Conservation (phyloP, 2,797 vertebrate species). For the Apodemus agrarius region DNA sequence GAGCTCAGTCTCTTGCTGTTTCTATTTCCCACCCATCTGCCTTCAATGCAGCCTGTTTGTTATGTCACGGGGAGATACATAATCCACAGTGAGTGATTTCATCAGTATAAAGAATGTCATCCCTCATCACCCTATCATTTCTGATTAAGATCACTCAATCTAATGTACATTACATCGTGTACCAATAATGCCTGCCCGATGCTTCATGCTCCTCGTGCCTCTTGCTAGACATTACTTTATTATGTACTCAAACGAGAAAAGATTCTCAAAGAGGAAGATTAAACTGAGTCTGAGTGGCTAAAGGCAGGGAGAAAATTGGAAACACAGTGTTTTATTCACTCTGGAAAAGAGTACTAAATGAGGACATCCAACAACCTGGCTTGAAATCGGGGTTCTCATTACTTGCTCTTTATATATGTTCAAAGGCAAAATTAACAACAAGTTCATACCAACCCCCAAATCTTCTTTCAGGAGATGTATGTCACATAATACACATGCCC, state of each 20-base stretch:
- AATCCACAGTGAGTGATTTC: slow-evolving; percentile 26
- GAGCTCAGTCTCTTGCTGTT: background rate
- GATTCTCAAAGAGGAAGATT: slow-evolving; percentile 32
- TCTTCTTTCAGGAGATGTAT: background rate
- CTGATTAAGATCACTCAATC: slow-evolving; percentile 53
- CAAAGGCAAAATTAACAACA: background rate
- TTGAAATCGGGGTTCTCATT: background rate
- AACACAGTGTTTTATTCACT: background rate
- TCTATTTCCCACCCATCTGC: background rate
- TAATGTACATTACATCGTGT: slow-evolving; percentile 44
- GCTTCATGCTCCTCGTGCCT: background rate
- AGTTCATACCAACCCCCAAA: background rate
- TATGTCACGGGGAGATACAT: slow-evolving; percentile 2
- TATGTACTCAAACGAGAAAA: background rate
- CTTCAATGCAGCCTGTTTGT: background rate
- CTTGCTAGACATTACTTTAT: slow-evolving; percentile 38
- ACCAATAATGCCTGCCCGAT: background rate
- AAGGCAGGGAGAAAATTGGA: slow-evolving; percentile 7
- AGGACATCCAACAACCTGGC: background rate
- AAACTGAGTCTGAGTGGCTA: slow-evolving; percentile 7
- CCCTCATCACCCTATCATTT: slow-evolving; percentile 51
- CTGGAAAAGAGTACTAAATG: background rate
- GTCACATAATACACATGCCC: too few relatives aligned
- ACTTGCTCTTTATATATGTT: background rate
- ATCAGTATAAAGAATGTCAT: slow-evolving; percentile 9